Base-by-base conservation (phyloP, 2,888 invertebrate genomes). In the Slavum lentiscoides region DNA sequence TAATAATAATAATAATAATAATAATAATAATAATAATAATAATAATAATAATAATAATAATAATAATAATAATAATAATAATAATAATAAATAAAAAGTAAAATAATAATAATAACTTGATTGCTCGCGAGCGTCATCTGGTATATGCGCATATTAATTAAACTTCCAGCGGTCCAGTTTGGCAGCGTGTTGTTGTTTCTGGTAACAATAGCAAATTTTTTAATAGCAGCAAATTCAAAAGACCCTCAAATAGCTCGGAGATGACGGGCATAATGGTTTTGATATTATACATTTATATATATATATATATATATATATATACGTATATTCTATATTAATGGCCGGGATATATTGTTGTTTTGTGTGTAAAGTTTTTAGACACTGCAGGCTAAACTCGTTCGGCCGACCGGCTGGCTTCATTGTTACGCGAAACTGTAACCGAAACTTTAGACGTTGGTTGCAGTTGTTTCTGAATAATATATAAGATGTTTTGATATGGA, bases 311-410 rank as follows among this genome's bases (percentile, higher is more conserved):
- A 58, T 19, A 19, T 55, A 55, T 62, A 66, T 59, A 59, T 4
- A 30, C 1, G 4, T 30, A 30, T 30, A 30, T 30, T 30, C 30
- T 30, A 1, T 30, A 30, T 30, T 30, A 77, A 77, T 69, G 37
- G 61, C 21, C 69, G 53, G 59, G 55, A 80, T 70, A 21, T 62
- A 80, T 80, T 80, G 58, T 80, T 64, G 66, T 43, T 80, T 58
- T 43, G 58, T 72, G 58, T 64, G 58, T n/a, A 64, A 80, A 80
- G 64, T 80, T 80, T 80, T 64, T 39, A 61, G 62, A 80, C 64
- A 64, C 23, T 23, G 37, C 30, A 30, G 30, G 8, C 23, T 62
- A 62, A 49, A 49, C 49, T 0, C 37, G 30, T 30, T 30, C 30
- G 30, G 30, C 30, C 4, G 8, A n/a, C n/a, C n/a, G n/a, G n/a